Evolutionary conservation across 2,888 invertebrate genomes (phyloP).

Genomic region (Ptycholaimellus sp.): DNA sequence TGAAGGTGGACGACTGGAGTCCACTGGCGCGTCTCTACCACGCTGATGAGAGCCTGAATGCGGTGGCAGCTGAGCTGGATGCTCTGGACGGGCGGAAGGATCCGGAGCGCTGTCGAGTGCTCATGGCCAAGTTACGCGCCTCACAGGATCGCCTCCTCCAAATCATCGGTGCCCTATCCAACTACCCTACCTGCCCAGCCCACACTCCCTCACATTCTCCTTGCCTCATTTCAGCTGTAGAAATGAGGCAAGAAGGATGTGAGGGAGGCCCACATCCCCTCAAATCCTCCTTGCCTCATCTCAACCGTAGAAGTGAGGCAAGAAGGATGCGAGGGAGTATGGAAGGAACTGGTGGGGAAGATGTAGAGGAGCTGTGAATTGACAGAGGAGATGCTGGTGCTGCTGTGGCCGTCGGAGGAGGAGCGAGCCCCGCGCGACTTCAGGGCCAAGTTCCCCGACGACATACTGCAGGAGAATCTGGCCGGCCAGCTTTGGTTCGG

Average conservation of each 20-base stretch:
- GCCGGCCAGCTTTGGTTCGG: slow-evolving; percentile 98
- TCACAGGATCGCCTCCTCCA: slow-evolving; percentile 40
- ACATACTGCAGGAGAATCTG: slow-evolving; percentile 85
- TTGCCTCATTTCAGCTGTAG: no score
- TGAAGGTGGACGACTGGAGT: slow-evolving; percentile 45
- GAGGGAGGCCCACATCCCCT: no score
- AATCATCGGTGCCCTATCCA: slow-evolving; percentile 24
- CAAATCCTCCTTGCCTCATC: no score
- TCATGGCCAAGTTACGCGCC: slow-evolving; percentile 77
- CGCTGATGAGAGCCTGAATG: slow-evolving; percentile 82
- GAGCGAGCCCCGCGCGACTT: slow-evolving; percentile 46
- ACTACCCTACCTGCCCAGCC: no score
- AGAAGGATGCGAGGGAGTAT: no score
- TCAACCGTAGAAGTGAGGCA: no score
- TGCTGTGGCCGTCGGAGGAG: slow-evolving; percentile 19
- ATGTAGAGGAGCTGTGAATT: neutral
- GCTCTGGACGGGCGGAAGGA: slow-evolving; percentile 97
- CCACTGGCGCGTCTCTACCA: slow-evolving; percentile 85
- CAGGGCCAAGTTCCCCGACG: slow-evolving; percentile 91
- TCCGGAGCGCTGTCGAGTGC: slow-evolving; percentile 74
- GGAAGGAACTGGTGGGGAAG: no score
- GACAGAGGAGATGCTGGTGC: slow-evolving; percentile 22
- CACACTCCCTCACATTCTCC: no score
- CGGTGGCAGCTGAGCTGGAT: slow-evolving; percentile 60
- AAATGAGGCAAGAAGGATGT: no score